These are phyloP conservation scores for Podarcis muralis DNA, from an alignment of 2,113 vertebrate species.

Conservation along the genomic window DNA sequence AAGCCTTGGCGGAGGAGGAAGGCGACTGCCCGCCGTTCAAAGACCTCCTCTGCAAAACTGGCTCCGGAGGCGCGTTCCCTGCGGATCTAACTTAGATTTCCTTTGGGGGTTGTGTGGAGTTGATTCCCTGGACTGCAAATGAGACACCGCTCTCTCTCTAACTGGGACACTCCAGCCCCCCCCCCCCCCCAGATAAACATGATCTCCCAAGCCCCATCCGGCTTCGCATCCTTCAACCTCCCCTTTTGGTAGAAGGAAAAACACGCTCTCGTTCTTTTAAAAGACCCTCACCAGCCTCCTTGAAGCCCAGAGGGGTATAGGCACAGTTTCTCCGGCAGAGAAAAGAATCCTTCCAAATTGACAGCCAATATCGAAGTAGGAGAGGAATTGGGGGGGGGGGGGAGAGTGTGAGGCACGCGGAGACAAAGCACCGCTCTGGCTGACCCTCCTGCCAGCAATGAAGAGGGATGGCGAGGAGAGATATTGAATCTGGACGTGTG, in stretches of 20 bases:
- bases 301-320: no score
- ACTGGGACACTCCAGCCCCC: background rate
- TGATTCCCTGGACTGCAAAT: no score
- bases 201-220: background rate
- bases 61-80: background rate
- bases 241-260: background rate
- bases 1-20: background rate
- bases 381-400: background rate
- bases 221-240: background rate
- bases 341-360: background rate
- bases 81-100: background rate
- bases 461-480: no score
- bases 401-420: background rate
- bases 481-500: no score
- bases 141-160: background rate
- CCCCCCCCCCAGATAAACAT: background rate
- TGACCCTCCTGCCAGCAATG: no score
- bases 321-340: background rate
- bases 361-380: background rate
- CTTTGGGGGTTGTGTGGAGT: background rate
- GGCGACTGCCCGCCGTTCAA: conserved; percentile 8
- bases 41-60: conserved; percentile 23
- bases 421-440: background rate
- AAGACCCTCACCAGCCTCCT: background rate
- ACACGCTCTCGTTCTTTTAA: no score